phyloP scores from a whole-genome alignment of 1,140 invertebrate species.

The Brachionus calyciflorus region DNA sequence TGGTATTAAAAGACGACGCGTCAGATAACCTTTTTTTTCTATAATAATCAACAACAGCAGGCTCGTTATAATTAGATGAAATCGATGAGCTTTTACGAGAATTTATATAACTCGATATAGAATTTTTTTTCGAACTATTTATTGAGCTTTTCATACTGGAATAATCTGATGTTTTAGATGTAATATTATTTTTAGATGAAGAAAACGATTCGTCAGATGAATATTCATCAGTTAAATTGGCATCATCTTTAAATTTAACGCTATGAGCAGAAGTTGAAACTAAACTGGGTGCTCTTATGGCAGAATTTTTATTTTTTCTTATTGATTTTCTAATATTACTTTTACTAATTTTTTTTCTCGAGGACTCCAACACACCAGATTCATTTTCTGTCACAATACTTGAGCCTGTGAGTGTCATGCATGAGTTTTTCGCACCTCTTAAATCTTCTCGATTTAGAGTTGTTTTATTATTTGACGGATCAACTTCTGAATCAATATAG shows the following conservation, averaged over 20 bases:
- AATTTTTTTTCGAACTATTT: constrained; percentile 26
- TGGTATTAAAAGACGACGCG: constrained; percentile 3
- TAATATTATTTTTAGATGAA: not conserved
- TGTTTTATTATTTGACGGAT: too few relatives aligned
- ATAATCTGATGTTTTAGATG: not conserved
- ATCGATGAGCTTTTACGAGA: constrained; percentile 16
- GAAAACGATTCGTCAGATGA: constrained; percentile 23
- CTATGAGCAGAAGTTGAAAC: not conserved
- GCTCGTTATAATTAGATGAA: constrained; percentile 5
- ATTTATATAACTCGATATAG: constrained; percentile 6
- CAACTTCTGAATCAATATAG: not conserved
- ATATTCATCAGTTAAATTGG: not conserved
- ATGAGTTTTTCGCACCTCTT: not conserved
- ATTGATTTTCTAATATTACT: not conserved
- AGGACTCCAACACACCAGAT: not conserved
- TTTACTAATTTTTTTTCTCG: constrained; percentile 4
- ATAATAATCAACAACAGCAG: constrained; percentile 22
- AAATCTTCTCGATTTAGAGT: not conserved
- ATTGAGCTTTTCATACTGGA: constrained; percentile 20
- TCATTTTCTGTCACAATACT: constrained; percentile 15
- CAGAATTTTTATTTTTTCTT: not conserved
- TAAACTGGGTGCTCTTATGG: not conserved
- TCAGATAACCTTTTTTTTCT: constrained; percentile 29
- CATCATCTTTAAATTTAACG: constrained; percentile 11
- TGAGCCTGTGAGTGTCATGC: not conserved